phyloP scores from a whole-genome alignment of 2,888 invertebrate species.

The Dendrolimus houi region DNA sequence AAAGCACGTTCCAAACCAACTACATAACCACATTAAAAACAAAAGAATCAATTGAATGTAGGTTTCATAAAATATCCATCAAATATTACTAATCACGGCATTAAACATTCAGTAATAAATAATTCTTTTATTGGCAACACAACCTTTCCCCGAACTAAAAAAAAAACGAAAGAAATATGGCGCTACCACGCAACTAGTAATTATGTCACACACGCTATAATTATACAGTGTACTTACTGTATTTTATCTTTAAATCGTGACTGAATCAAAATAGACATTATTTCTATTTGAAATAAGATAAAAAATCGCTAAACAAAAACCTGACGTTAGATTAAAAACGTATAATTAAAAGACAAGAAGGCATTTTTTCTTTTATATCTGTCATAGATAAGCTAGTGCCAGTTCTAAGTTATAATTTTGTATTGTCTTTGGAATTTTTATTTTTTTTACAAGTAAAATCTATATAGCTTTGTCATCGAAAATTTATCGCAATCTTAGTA shows the following conservation, averaged over 20 bases:
- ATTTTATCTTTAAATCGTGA: slow-evolving; percentile 37
- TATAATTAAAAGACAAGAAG: slow-evolving; percentile 43
- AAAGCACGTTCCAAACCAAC: no score
- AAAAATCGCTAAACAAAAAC: slow-evolving; percentile 13
- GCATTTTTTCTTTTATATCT: slow-evolving; percentile 37
- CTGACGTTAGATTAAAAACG: slow-evolving; percentile 23
- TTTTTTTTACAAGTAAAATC: background rate
- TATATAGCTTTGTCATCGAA: background rate
- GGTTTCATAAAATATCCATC: no score
- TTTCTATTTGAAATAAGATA: slow-evolving; percentile 16
- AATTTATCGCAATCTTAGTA: background rate
- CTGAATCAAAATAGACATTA: slow-evolving; percentile 28
- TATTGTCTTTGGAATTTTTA: background rate
- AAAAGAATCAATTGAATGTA: no score
- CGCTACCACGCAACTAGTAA: slow-evolving; percentile 29
- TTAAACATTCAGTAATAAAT: slow-evolving; percentile 18
- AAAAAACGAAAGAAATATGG: slow-evolving; percentile 28
- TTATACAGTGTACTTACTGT: slow-evolving; percentile 22
- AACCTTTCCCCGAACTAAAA: slow-evolving; percentile 9
- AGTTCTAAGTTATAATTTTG: slow-evolving; percentile 32
- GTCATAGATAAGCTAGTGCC: slow-evolving; percentile 36
- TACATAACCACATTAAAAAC: no score
- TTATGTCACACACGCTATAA: slow-evolving; percentile 52
- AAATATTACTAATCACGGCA: slow-evolving; percentile 1
- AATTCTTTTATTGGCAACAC: slow-evolving; percentile 18